Percentiles rank a stretch among this genome's conserved stretches.
Conservation (phyloP, 2,797 vertebrate species). For the Amphiprion clarkii region DNA sequence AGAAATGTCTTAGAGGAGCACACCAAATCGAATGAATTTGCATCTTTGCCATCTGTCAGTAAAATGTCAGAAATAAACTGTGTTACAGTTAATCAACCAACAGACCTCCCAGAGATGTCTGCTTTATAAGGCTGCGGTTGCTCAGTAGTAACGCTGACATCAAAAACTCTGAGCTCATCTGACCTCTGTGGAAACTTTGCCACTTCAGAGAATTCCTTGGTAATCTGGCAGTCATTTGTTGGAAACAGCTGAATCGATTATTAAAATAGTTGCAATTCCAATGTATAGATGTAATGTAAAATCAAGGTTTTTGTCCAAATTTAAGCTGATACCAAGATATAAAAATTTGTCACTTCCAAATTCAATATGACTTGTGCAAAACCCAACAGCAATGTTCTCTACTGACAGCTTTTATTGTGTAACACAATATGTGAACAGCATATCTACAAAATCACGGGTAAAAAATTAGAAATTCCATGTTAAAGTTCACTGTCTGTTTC, state of each 20-base stretch:
- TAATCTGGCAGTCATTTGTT: background rate
- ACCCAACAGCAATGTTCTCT: constrained; percentile 43
- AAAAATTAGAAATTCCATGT: constrained; percentile 71
- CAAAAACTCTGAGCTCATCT: too few relatives aligned
- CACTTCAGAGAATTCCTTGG: too few relatives aligned
- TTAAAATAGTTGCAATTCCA: too few relatives aligned
- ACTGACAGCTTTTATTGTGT: constrained; percentile 70
- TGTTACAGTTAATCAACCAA: too few relatives aligned
- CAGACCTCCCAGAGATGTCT: too few relatives aligned
- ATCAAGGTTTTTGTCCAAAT: too few relatives aligned
- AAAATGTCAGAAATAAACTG: background rate
- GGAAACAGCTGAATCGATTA: constrained; percentile 2
- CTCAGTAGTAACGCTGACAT: too few relatives aligned
- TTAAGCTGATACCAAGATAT: too few relatives aligned
- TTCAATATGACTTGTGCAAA: constrained; percentile 20
- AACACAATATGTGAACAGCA: constrained; percentile 68
- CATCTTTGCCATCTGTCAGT: background rate
- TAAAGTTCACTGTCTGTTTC: constrained; percentile 43
- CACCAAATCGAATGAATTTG: background rate
- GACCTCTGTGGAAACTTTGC: background rate
- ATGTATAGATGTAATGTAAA: too few relatives aligned
- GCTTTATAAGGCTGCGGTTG: too few relatives aligned
- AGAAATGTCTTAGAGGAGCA: background rate
- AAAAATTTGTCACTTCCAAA: background rate
- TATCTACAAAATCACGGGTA: constrained; percentile 78